Evolutionary conservation across 1,140 invertebrate genomes (phyloP).

Genomic region (Drosophila parabipectinata): DNA sequence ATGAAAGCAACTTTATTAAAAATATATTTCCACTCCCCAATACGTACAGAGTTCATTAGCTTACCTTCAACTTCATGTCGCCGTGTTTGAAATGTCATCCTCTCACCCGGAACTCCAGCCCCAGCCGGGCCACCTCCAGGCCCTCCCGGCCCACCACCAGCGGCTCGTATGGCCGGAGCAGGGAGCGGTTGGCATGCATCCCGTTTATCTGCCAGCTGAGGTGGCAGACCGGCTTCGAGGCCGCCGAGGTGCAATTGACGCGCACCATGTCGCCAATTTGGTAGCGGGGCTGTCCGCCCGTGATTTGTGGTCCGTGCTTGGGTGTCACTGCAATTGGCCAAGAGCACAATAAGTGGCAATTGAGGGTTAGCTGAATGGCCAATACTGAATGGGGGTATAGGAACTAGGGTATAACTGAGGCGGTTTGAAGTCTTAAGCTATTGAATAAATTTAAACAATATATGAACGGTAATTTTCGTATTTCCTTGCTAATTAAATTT

Average conservation of each 20-base stretch:
- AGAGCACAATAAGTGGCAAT: neutral
- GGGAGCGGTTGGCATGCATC: conserved; percentile 87
- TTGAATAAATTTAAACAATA: no score
- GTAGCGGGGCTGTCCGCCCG: conserved; percentile 91
- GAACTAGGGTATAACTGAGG: no score
- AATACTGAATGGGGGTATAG: no score
- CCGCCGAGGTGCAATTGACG: conserved; percentile 92
- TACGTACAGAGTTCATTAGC: conserved; percentile 23
- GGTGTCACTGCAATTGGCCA: conserved; percentile 88
- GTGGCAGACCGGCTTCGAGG: conserved; percentile 92
- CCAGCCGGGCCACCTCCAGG: conserved; percentile 90
- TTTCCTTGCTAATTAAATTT: no score
- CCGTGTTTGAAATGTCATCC: conserved; percentile 91
- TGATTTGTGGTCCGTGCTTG: conserved; percentile 91
- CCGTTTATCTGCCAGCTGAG: conserved; percentile 95
- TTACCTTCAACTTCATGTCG: conserved; percentile 92
- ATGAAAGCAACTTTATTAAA: neutral
- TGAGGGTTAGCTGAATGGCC: neutral
- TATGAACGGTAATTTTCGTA: no score
- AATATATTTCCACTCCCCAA: neutral
- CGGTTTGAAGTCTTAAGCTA: no score
- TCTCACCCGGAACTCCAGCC: conserved; percentile 90
- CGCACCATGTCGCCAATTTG: conserved; percentile 92
- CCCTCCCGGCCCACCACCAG: conserved; percentile 83
- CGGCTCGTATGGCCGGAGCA: conserved; percentile 79